Percentiles rank a stretch among this genome's conserved stretches.
Evolutionary conservation across 2,888 invertebrate species (phyloP).

Genomic region (Luperina testacea): DNA sequence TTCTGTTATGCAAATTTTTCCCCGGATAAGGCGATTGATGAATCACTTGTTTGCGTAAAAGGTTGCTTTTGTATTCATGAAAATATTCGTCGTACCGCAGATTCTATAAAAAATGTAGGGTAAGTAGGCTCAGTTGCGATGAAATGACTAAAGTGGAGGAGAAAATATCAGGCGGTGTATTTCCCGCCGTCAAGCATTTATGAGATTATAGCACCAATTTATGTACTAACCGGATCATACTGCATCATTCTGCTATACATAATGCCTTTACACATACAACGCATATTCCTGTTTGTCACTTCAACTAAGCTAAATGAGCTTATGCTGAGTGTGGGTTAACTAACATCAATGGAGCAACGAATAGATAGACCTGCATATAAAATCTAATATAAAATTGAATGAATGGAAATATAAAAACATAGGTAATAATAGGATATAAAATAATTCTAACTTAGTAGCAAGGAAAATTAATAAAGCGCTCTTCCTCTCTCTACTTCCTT

Average conservation of each 20-base stretch:
- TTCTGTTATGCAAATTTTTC: slow-evolving; percentile 51
- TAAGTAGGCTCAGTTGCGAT: background rate
- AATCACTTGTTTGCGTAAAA: slow-evolving; percentile 25
- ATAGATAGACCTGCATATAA: too few relatives aligned
- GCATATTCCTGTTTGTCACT: background rate
- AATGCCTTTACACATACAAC: background rate
- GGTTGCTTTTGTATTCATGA: slow-evolving; percentile 5
- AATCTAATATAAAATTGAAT: too few relatives aligned
- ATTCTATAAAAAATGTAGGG: background rate
- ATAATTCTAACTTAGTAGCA: too few relatives aligned
- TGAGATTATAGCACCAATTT: slow-evolving; percentile 35
- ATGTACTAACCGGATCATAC: slow-evolving; percentile 15
- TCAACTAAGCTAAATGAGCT: background rate
- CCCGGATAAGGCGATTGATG: slow-evolving; percentile 21
- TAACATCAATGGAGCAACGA: background rate
- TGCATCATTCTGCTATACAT: background rate
- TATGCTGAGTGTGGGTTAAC: background rate
- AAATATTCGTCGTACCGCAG: background rate
- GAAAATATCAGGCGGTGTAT: slow-evolving; percentile 8
- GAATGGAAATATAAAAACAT: too few relatives aligned
- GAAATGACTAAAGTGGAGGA: background rate
- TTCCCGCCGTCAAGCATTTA: slow-evolving; percentile 14
- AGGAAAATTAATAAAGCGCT: too few relatives aligned
- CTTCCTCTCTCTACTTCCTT: too few relatives aligned
- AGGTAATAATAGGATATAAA: too few relatives aligned